Evolutionary conservation across 2,888 invertebrate species (phyloP), one percentile per base, ranked within the genome.

Genomic region (Phengaris alcon): DNA sequence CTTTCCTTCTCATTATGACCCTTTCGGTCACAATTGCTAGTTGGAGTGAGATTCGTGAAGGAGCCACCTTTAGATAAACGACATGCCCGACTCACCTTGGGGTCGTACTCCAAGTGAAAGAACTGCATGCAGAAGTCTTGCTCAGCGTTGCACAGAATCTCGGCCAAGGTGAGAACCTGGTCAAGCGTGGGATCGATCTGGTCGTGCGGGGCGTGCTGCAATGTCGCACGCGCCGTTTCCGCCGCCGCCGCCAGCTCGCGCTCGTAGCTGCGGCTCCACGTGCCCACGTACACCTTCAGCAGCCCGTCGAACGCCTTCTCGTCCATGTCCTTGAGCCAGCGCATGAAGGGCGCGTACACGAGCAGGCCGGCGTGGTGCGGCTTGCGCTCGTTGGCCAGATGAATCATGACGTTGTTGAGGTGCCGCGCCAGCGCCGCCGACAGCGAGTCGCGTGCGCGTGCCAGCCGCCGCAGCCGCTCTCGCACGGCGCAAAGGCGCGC

Each of bases 121-220:
- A 99, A 99, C 78, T 95, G 95, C 22, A 97, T 96, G 87, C 98
- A 99, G 90, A 99, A 99, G 81, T 98, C 97, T 90, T 99, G 99
- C 88, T 99, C 99, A 46, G 97, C 97, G 79, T 98, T 94, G 85
- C 99, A 98, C 75, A 98, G 96, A 5, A 97, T 97, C 86, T 98
- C 98, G 79, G 99, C 94, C 85, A 98, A 96, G 15, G 96, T 96
- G 77, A 99, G 94, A 75, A 98, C 97, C 88, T 97, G 84, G 82
- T 89, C 89, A 35, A 91, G 86, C 69, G 83, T 79, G 54, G 83
- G 82, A 78, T 87, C 88, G 46, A 84, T 82, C 68, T 79, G 82
- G 44, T 80, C 84, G 78, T 81, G 86, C 77, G 83, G 78, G 77
- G 82, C 81, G 77, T 80, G 68, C 73, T 78, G 74, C 46, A 80